Evolutionary conservation across 2,797 vertebrate species (phyloP), one percentile per base, ranked within the genome.

Genomic region (Sus cebifrons): DNA sequence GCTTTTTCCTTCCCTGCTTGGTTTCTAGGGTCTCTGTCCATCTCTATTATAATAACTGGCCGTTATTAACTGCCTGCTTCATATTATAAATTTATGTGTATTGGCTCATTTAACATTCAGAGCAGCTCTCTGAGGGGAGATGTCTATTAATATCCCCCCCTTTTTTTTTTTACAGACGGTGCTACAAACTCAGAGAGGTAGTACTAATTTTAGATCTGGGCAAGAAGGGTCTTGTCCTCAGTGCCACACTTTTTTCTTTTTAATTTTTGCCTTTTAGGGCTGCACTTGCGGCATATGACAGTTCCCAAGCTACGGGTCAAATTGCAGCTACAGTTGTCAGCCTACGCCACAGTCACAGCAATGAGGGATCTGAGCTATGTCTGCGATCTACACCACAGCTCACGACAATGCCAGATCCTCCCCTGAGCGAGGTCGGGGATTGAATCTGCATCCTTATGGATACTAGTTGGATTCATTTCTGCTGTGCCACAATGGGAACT

Each of bases 51-150:
- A 49, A 54, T 62, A 91, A 70, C 23, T 56, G 64, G 49, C 52
- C n/a, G 78, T 62, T 86, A 32, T 74, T 40, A 86, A 74, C 20
- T 23, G 11, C 12, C 36, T 77, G 32, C 20, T 87, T 52, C 9
- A 2, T 64, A 49, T 36, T 49, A 64, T 70, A 71, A 71, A 58
- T n/a, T 65, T 87, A 8, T 12, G 25, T 52, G 52, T 56, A 23
- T n/a, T 89, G 56, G 25, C 65, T 94, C 56, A 32, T 84, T 74
- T 86, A 49, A 71, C 62, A n/a, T 23, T 78, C 86, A 49, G 56
- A 90, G 23, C 17, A 49, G 62, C 32, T 82, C 52, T 68, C 1
- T 65, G 64, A 21, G 60, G 60, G 8, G 64, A 49, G 56, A 5
- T 11, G 17, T 52, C 62, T 95, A 7, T 77, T 60, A 74, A 54